phyloP scores from a whole-genome alignment of 2,888 invertebrate species.

The Coremacera marginata region DNA sequence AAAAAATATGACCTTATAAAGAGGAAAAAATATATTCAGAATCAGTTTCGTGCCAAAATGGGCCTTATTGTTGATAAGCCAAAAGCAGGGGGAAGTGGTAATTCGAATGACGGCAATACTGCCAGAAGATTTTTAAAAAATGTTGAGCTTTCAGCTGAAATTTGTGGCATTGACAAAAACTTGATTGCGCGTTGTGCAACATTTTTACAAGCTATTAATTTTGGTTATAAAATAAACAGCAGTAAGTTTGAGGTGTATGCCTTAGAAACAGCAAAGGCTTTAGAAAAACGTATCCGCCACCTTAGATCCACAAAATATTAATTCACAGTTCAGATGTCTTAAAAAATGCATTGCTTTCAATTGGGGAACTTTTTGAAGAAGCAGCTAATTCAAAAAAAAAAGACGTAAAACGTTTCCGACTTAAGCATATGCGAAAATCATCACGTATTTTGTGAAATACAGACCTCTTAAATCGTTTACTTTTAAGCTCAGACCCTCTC shows the following conservation, averaged over 20 bases:
- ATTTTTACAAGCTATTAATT: constrained; percentile 28
- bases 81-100: constrained; percentile 26
- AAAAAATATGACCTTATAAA: no score
- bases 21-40: constrained; percentile 11
- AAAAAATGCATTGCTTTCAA: not conserved
- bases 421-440: no score
- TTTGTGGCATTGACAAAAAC: not conserved
- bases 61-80: constrained; percentile 32
- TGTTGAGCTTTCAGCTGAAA: not conserved
- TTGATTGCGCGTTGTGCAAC: no score
- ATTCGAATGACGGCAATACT: no score
- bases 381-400: not conserved
- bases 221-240: constrained; percentile 33
- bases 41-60: constrained; percentile 21
- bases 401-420: no score
- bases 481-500: no score
- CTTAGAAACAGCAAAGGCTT: not conserved
- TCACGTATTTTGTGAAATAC: no score
- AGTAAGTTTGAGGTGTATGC: constrained; percentile 17
- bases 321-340: not conserved
- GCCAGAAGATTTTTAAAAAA: constrained; percentile 31
- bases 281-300: not conserved
- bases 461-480: no score
- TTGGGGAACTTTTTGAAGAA: not conserved
- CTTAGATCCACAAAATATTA: not conserved